Percentiles rank a stretch among this genome's conserved stretches.
Conservation (phyloP, 2,113 vertebrate genomes). For the Antechinus flavipes region DNA sequence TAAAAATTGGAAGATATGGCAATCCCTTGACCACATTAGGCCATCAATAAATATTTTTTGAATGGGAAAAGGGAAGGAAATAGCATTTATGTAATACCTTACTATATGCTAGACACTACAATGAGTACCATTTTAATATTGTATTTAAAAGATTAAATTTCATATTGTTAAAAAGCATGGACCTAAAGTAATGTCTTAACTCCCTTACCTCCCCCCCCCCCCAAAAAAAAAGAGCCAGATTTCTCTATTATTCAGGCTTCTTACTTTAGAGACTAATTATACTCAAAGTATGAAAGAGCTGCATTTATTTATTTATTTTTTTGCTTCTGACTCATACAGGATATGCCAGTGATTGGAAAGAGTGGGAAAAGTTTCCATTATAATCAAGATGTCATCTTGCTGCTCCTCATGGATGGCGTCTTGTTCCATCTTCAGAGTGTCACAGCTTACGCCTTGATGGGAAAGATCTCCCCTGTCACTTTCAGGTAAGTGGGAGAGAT, state of each 20-base stretch:
- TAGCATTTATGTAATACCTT: not conserved
- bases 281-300: not conserved
- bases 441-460: constrained; percentile 97
- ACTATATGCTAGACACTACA: not conserved
- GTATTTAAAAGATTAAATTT: not conserved
- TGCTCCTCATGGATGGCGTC: constrained; percentile 92
- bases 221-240: not conserved
- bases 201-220: not conserved
- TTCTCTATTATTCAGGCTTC: not conserved
- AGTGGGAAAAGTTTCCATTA: constrained; percentile 88
- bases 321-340: constrained; percentile 70
- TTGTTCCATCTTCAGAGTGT: constrained; percentile 98
- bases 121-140: not conserved
- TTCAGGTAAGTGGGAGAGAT: constrained; percentile 88
- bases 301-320: not conserved
- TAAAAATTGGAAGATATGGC: not conserved
- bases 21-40: not conserved
- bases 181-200: not conserved
- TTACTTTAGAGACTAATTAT: not conserved
- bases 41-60: not conserved
- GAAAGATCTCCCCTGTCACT: constrained; percentile 95
- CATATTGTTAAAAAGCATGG: not conserved
- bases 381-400: constrained; percentile 89
- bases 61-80: not conserved
- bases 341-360: constrained; percentile 88